phyloP scores from a whole-genome alignment of 2,113 vertebrate genomes.

The Semnornis frantzii region DNA sequence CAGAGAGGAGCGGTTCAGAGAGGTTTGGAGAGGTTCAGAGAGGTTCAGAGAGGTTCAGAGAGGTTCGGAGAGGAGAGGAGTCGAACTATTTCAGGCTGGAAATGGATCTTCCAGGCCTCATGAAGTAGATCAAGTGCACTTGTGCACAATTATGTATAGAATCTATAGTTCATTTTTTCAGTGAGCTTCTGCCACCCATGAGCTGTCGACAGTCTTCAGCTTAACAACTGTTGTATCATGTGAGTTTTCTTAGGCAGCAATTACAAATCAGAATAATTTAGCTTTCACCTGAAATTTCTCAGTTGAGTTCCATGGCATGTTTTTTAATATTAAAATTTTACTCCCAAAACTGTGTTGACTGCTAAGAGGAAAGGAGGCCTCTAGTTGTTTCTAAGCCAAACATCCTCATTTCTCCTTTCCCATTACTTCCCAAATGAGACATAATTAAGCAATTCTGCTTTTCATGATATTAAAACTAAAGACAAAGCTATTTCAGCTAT shows the following conservation, averaged over 20 bases:
- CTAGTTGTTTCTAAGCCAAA: not conserved
- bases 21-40: too few species aligned
- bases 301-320: not conserved
- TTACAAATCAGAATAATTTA: not conserved
- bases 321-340: not conserved
- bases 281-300: not conserved
- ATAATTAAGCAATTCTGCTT: slow-evolving; percentile 36
- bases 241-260: not conserved
- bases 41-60: too few species aligned
- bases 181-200: not conserved
- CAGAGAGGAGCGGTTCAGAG: too few species aligned
- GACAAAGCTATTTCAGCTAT: slow-evolving; percentile 32
- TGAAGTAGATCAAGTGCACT: not conserved
- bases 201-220: not conserved
- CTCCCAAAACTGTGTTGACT: not conserved
- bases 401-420: slow-evolving; percentile 24
- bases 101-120: not conserved
- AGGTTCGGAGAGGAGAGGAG: not conserved
- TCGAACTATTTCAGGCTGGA: not conserved
- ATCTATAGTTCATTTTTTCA: not conserved
- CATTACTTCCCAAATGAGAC: slow-evolving; percentile 11
- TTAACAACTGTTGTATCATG: not conserved
- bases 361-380: not conserved
- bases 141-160: not conserved
- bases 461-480: slow-evolving; percentile 16